Evolutionary conservation across 1,140 invertebrate species (phyloP).

Genomic region (Ceratina calcarata): DNA sequence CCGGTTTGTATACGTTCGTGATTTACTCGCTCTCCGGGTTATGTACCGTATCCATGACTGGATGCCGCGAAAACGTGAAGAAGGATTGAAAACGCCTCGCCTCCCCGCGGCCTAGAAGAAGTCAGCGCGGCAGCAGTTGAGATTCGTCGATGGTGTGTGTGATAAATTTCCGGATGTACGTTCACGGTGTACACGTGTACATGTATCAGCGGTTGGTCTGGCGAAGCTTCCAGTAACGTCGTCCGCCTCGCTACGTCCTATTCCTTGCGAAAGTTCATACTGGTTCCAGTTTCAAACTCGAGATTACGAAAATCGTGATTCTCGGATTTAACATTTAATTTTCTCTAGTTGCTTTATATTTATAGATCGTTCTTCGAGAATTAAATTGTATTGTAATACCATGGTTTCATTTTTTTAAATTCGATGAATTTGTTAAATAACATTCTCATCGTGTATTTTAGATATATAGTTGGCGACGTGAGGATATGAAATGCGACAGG

Average conservation of each 20-base stretch:
- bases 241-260: slow-evolving; percentile 54
- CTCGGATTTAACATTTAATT: too few relatives aligned
- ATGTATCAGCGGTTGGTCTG: slow-evolving; percentile 55
- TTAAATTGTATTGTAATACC: too few relatives aligned
- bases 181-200: not conserved
- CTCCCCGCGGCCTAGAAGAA: slow-evolving; percentile 15
- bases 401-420: too few relatives aligned
- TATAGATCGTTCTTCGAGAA: too few relatives aligned
- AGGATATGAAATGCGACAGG: too few relatives aligned
- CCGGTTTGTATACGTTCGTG: slow-evolving; percentile 72
- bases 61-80: slow-evolving; percentile 19
- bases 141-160: slow-evolving; percentile 68
- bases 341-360: too few relatives aligned
- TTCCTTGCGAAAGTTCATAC: slow-evolving; percentile 59
- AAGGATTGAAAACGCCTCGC: not conserved
- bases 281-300: slow-evolving; percentile 45
- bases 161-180: slow-evolving; percentile 59
- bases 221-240: slow-evolving; percentile 51
- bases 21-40: slow-evolving; percentile 70
- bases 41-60: slow-evolving; percentile 18
- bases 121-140: slow-evolving; percentile 29
- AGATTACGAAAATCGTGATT: slow-evolving; percentile 44
- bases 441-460: too few relatives aligned
- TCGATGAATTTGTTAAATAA: not conserved
- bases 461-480: too few relatives aligned